These are phyloP conservation scores for Palythoa heliodiscus DNA, from an alignment of 92 coral and sea anemone genomes.

Conservation along the genomic window DNA sequence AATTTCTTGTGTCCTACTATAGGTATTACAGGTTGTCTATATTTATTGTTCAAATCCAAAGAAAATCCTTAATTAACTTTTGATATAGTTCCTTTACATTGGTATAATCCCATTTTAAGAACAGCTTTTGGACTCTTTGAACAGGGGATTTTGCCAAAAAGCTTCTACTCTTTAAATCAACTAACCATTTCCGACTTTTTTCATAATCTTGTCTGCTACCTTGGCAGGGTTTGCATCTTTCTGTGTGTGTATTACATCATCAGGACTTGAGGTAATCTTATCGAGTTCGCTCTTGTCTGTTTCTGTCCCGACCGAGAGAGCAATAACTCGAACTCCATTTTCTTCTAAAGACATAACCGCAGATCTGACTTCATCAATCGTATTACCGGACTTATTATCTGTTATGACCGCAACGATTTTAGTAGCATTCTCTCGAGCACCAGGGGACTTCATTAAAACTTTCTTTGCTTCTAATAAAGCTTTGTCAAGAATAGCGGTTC, in stretches of 20 bases:
- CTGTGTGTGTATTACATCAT: conserved; percentile 16
- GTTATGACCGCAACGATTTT: conserved; percentile 32
- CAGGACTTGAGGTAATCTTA: conserved; percentile 18
- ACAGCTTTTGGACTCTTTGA: no score
- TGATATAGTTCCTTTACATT: no score
- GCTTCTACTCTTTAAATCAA: not conserved
- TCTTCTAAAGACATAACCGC: conserved; percentile 16
- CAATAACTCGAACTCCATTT: conserved; percentile 40
- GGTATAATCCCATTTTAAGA: no score
- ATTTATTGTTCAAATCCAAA: no score
- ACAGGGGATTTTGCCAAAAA: not conserved
- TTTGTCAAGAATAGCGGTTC: conserved; percentile 23
- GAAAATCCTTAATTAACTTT: no score
- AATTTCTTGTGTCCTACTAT: no score
- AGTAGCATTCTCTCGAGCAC: conserved; percentile 34
- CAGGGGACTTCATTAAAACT: not conserved
- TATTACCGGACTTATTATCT: conserved; percentile 18
- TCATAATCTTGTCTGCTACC: conserved; percentile 42
- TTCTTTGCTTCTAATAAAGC: conserved; percentile 15
- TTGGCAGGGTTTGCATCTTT: not conserved
- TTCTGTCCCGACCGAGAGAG: conserved; percentile 24
- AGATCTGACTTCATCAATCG: not conserved
- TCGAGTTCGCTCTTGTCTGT: conserved; percentile 16
- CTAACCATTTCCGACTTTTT: conserved; percentile 29
- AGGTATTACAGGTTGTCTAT: no score